Conservation (phyloP, 2,113 vertebrate genomes). For the Sus scrofa region T2T-Sscrofa CM000812.6:282500501-282501000, state of each 20-base stretch:
- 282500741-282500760: too few relatives aligned
- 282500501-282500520: background rate
- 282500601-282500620: background rate
- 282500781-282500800: background rate
- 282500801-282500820: background rate
- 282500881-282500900: background rate
- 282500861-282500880: background rate
- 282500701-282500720: too few relatives aligned
- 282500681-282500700: too few relatives aligned
- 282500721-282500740: too few relatives aligned
- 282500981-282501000: too few relatives aligned
- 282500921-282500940: too few relatives aligned
- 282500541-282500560: background rate
- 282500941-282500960: too few relatives aligned
- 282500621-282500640: background rate
- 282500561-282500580: background rate
- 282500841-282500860: background rate
- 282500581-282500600: background rate
- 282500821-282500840: accelerated
- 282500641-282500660: background rate
- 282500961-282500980: too few relatives aligned
- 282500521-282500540: conserved; percentile 10
- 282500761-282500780: background rate
- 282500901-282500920: background rate
- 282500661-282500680: background rate